A percentile compares a stretch with the other conserved stretches of the same genome.
Conservation (phyloP, 2,888 invertebrate genomes). For the Asteroscopus sphinx region DNA sequence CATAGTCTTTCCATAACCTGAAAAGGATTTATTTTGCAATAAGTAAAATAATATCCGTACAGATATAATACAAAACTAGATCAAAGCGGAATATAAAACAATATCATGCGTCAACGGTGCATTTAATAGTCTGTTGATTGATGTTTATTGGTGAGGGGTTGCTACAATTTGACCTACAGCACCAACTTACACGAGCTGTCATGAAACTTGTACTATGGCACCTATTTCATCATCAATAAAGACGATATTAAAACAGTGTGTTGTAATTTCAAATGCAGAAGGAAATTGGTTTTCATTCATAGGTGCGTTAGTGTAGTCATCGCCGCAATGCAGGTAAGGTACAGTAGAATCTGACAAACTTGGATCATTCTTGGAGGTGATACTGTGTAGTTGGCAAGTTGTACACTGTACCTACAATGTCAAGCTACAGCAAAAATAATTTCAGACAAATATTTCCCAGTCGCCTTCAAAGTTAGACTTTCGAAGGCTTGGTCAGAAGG, state of each 20-base stretch:
- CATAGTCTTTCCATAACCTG: too few species aligned
- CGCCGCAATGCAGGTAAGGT: conserved; percentile 22
- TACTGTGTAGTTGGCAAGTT: too few species aligned
- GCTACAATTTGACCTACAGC: conserved; percentile 58
- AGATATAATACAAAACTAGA: conserved; percentile 20
- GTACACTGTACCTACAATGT: too few species aligned
- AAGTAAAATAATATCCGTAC: not conserved
- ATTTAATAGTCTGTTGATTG: conserved; percentile 81
- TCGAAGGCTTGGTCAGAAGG: too few species aligned
- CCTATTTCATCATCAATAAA: conserved; percentile 9
- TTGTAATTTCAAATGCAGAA: conserved; percentile 1
- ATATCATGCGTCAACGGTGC: conserved; percentile 78
- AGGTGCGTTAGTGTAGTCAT: conserved; percentile 57
- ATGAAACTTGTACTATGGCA: not conserved
- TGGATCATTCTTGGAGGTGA: too few species aligned
- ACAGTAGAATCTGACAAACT: conserved; percentile 19
- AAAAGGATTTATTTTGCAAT: not conserved
- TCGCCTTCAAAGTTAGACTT: too few species aligned
- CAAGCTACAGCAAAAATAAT: too few species aligned
- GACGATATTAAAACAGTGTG: conserved; percentile 25
- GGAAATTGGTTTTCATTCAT: conserved; percentile 50
- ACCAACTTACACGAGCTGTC: conserved; percentile 26
- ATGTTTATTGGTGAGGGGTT: conserved; percentile 77
- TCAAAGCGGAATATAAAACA: conserved; percentile 63
- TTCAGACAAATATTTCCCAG: too few species aligned